Evolutionary conservation across 2,888 invertebrate species (phyloP), one percentile per base, ranked within the genome.

Genomic region (Chalcis sispes): DNA sequence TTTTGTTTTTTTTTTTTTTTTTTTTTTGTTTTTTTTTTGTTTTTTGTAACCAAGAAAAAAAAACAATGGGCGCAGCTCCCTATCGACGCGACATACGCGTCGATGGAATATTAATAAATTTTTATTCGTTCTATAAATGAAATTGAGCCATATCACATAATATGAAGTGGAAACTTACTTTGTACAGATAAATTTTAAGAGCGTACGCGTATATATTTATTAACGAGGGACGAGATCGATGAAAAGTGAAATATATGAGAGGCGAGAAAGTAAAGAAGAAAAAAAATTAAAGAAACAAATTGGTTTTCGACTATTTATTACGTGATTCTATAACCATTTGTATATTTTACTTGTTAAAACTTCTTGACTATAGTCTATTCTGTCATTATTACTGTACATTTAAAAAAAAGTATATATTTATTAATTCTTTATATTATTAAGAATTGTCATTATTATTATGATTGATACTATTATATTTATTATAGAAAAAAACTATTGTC

Each of bases 271-370:
- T n/a, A 7, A 50, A 18, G 50, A 50, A 50, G 4, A 20, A 50
- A n/a, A n/a, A 46, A 46, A 46, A 46, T 15, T 15, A n/a, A 46
- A 46, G 46, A 8, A 46, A 15, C 15, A 61, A 73, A 81, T 80
- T 82, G 77, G 54, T 82, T 81, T 81, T 81, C 75, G 66, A 79
- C 80, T 80, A 79, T 79, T 80, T 81, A 82, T 80, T 79, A 81
- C 75, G 74, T 79, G 77, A 78, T 76, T 77, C 80, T 80, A 79
- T 81, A 80, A 81, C 52, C 42, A 69, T 69, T 69, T 72, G 69
- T 85, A 85, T 83, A 85, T 84, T 85, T 86, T 83, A 84, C 81
- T 84, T 84, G 83, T 85, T 85, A 85, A 82, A 73, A 48, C 46
- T 82, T 85, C 83, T 83, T 82, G 81, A 84, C 80, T 83, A 84